Conservation (phyloP, 2,888 invertebrate species). For the Sabellastarte sp. region DNA sequence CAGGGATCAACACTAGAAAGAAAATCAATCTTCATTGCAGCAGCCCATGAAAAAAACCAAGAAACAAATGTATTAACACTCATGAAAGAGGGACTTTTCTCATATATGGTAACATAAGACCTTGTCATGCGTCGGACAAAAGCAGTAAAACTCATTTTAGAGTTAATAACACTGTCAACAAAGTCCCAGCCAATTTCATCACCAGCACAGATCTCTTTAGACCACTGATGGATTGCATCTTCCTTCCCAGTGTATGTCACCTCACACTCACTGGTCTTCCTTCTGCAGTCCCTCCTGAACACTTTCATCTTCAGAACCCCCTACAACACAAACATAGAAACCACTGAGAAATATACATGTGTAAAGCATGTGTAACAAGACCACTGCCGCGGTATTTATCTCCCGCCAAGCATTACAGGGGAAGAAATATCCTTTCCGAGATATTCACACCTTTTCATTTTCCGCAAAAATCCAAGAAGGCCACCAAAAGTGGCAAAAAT, state of each 20-base stretch:
- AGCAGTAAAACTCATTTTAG: neutral
- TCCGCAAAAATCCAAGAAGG: too few relatives aligned
- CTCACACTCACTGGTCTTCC: too few relatives aligned
- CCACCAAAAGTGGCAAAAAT: too few relatives aligned
- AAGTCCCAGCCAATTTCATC: slow-evolving; percentile 6
- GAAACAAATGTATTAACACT: neutral
- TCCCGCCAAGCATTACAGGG: too few relatives aligned
- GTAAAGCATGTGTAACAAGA: too few relatives aligned
- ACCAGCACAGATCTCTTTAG: neutral
- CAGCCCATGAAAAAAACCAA: slow-evolving; percentile 4
- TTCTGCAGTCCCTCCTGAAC: too few relatives aligned
- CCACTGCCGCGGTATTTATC: too few relatives aligned
- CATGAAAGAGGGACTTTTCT: neutral
- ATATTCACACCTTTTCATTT: too few relatives aligned
- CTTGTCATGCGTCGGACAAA: neutral
- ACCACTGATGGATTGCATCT: neutral
- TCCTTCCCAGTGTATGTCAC: neutral
- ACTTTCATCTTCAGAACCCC: too few relatives aligned
- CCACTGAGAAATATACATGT: too few relatives aligned
- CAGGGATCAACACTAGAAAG: neutral
- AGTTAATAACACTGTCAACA: neutral
- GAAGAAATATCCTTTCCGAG: too few relatives aligned
- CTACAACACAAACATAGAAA: too few relatives aligned
- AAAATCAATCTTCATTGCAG: slow-evolving; percentile 1
- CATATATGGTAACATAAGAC: neutral